Evolutionary conservation across 2,797 vertebrate genomes (phyloP), one percentile per base, ranked within the genome.

Genomic region (Crossoptilon crossoptilon): DNA sequence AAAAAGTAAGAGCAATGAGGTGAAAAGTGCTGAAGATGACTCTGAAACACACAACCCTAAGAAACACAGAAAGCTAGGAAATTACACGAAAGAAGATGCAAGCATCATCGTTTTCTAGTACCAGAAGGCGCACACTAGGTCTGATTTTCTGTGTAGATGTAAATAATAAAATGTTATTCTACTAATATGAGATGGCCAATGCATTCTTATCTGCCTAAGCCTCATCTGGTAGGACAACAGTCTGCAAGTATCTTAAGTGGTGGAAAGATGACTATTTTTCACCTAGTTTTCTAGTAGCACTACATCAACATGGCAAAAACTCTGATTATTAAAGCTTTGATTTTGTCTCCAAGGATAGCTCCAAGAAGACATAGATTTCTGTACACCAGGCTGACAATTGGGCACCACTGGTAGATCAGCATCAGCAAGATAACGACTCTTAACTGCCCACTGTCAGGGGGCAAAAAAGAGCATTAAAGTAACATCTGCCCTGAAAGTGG

Each of bases 401-500:
- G 10, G 24, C 27, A 77, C 19, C n/a, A 62, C 23, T 39, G 69
- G 19, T 46, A 41, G 56, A 69, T 55, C 33, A 71, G 21, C 53
- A 64, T 9, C 49, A 63, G 14, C 0, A 1, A 84, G 35, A 27
- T 29, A 63, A 84, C 10, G 39, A 70, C 56, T 75, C 56, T 64
- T 55, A 69, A 39, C 26, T 69, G 53, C 31, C 37, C 66, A 46
- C 87, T 85, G 67, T 62, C 73, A 49, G 58, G 33, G 41, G 35
- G 33, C 41, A 74, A 77, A 85, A 90, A 37, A 83, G 3, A 87
- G 60, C 59, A 81, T 21, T 41, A 53, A 53, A 84, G 63, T 70
- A 89, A 69, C 12, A 84, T 7, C 35, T 48, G 23, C 10, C 26
- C 18, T 16, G 35, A 76, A 81, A 70, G 29, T 53, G 14, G 9